Percentiles rank a stretch among this genome's conserved stretches.
These are phyloP conservation scores for Poeciliopsis presidionis DNA, from an alignment of 2,797 vertebrate species.

Conservation along the genomic window DNA sequence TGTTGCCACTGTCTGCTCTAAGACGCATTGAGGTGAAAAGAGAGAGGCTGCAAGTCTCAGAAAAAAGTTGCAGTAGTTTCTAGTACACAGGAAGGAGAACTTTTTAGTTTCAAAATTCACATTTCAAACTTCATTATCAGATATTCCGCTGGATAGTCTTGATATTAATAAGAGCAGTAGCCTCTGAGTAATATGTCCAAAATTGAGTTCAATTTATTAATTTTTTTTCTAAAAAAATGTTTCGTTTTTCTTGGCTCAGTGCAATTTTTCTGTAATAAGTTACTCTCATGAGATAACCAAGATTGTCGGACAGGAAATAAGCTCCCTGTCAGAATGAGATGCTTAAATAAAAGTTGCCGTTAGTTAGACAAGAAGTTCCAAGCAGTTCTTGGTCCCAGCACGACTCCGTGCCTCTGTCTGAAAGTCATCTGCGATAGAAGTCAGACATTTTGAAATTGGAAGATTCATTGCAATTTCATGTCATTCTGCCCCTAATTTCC, in stretches of 20 bases:
- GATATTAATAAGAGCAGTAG: neutral
- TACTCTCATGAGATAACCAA: neutral
- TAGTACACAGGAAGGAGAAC: neutral
- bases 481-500: neutral
- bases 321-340: neutral
- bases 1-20: slow-evolving; percentile 48
- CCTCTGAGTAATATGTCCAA: neutral
- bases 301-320: neutral
- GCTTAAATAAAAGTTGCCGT: neutral
- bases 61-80: neutral
- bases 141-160: neutral
- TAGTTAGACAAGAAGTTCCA: neutral
- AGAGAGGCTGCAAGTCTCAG: neutral
- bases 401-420: neutral
- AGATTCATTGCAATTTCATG: neutral
- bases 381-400: neutral
- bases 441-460: neutral
- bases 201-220: neutral
- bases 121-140: neutral
- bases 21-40: slow-evolving; percentile 4
- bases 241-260: neutral
- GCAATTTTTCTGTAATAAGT: neutral
- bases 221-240: neutral
- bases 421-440: neutral
- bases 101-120: neutral